A percentile compares a stretch with the other conserved stretches of the same genome.
These are phyloP conservation scores for Copidosoma aretas DNA, from an alignment of 2,888 invertebrate genomes.

Conservation along the genomic window DNA sequence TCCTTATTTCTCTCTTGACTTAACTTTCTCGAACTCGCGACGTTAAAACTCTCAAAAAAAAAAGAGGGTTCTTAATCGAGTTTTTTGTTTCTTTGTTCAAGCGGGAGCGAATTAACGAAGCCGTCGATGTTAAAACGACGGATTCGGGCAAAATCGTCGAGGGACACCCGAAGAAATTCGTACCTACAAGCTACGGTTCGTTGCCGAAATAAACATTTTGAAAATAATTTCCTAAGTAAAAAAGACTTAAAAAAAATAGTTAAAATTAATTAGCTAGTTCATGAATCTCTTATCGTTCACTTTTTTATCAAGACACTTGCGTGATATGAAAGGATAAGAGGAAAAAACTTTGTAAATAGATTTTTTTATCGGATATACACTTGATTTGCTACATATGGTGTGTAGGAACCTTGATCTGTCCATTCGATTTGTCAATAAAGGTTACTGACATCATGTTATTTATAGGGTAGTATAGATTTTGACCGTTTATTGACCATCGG, in stretches of 20 bases:
- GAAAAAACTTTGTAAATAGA: conserved; percentile 33
- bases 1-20: conserved; percentile 11
- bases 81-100: conserved; percentile 37
- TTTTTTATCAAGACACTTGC: conserved; percentile 22
- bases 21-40: conserved; percentile 31
- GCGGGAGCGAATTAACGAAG: conserved; percentile 39
- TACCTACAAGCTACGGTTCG: conserved; percentile 40
- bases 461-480: too few species aligned
- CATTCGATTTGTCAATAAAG: too few species aligned
- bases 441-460: too few species aligned
- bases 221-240: conserved; percentile 11
- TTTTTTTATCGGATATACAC: conserved; percentile 19
- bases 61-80: conserved; percentile 34
- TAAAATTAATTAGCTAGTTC: conserved; percentile 16
- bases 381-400: conserved; percentile 34
- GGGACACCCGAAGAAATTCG: conserved; percentile 36
- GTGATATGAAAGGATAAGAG: conserved; percentile 20
- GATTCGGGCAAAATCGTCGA: conserved; percentile 39
- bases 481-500: too few species aligned
- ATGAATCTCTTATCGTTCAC: conserved; percentile 21
- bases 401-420: too few species aligned
- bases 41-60: conserved; percentile 12
- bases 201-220: conserved; percentile 28
- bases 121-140: conserved; percentile 33
- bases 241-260: conserved; percentile 9